Base-by-base conservation (phyloP, 2,888 invertebrate species). In the Polietes domitor region DNA sequence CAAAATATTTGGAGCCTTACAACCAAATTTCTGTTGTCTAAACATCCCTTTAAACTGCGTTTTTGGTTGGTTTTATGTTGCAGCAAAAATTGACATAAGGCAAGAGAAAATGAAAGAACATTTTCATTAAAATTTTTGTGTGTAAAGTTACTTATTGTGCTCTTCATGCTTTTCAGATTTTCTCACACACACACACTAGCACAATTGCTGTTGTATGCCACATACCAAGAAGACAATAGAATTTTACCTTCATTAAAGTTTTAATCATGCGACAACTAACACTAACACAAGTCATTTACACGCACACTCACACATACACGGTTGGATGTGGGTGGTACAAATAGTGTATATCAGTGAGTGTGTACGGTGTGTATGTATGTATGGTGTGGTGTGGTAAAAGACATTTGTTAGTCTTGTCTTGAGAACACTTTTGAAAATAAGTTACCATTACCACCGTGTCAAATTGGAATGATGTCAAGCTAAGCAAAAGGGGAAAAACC, bases 231-330 rank as follows among this genome's bases (percentile, higher is more conserved):
- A 37, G n/a, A 32, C 17, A 37, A 65, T 37, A 37, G 65, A 37
- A 37, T 65, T 61, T 79, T 68, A 83, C 76, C 72, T 83, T 79
- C 74, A 83, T 79, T 83, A 76, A 83, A 79, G 79, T 79, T 83
- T 83, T 58, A 79, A 79, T 76, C 77, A 76, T 71, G 41, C 28
- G 10, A 12, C 17, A 53, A 53, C 32, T 71, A 47, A 55, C 17
- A 63, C 32, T 10, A n/a, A 63, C 19, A 65, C 41, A 65, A 21
- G 15, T 28, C n/a, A n/a, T 61, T 61, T 61, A 41, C 32, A 17
- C 37, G 19, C 19, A 41, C 21, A 19, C 37, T n/a, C 37, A 19
- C 21, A 65, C 10, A 10, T 19, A 4, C 1, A 65, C 12, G 15
- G 26, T 28, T 61, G 61, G 12, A 6, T 70, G 68, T 24, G 43